A percentile compares a stretch with the other conserved stretches of the same genome.
phyloP scores from a whole-genome alignment of 1,140 invertebrate species.

The Megalopta genalis region DNA sequence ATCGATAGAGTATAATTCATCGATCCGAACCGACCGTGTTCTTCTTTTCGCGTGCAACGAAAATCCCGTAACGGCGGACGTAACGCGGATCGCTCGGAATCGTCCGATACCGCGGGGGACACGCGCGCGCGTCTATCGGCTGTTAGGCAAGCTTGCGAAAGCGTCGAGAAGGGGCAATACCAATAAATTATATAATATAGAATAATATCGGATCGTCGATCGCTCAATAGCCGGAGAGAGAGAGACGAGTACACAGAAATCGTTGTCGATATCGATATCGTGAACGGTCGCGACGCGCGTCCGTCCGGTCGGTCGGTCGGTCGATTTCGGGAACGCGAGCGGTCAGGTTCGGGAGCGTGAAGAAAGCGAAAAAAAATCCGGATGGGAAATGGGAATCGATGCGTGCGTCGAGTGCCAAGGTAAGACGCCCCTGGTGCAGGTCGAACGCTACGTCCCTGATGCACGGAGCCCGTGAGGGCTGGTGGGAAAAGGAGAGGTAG shows the following conservation, averaged over 20 bases:
- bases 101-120: background rate
- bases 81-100: background rate
- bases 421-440: constrained; percentile 30
- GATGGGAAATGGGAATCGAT: background rate
- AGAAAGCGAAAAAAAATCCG: background rate
- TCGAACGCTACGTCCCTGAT: constrained; percentile 41
- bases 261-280: background rate
- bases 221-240: background rate
- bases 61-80: background rate
- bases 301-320: background rate
- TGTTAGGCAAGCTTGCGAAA: background rate
- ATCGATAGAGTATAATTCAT: constrained; percentile 28
- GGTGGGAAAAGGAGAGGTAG: constrained; percentile 37
- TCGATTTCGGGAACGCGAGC: background rate
- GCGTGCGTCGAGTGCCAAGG: constrained; percentile 7
- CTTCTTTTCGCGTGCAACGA: background rate
- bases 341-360: background rate
- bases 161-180: background rate
- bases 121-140: background rate
- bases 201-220: background rate
- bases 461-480: constrained; percentile 47
- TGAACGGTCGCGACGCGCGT: background rate
- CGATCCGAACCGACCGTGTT: background rate
- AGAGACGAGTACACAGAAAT: too few species aligned
- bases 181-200: constrained; percentile 41